Percentiles rank a stretch among this genome's conserved stretches.
phyloP scores from a whole-genome alignment of 2,113 vertebrate species.

The Pimephales promelas region DNA sequence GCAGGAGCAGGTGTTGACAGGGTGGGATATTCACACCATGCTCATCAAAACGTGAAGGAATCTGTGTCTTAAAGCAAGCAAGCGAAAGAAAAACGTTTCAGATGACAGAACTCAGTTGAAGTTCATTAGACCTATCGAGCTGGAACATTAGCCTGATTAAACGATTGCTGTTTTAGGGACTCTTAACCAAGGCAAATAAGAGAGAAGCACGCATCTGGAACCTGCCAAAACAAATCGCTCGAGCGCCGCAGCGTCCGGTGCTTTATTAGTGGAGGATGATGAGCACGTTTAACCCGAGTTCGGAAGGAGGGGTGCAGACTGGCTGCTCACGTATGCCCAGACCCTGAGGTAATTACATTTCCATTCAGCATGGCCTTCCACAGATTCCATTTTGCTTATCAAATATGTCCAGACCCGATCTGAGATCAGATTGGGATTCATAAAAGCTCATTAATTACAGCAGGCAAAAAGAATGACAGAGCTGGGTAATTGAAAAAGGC shows the following conservation, averaged over 20 bases:
- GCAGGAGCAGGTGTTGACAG: not conserved
- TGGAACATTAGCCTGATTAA: conserved; percentile 70
- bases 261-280: conserved; percentile 68
- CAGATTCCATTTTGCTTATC: conserved; percentile 72
- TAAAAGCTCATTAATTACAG: conserved; percentile 77
- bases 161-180: conserved; percentile 65
- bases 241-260: conserved; percentile 60
- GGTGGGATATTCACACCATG: not conserved
- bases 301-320: conserved; percentile 20
- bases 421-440: conserved; percentile 71
- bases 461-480: conserved; percentile 62
- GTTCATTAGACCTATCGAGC: conserved; percentile 63
- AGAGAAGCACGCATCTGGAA: conserved; percentile 60
- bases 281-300: conserved; percentile 65
- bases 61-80: not conserved
- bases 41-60: conserved; percentile 20
- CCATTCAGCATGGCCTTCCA: conserved; percentile 66
- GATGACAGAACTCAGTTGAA: conserved; percentile 16
- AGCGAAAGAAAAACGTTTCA: conserved; percentile 20
- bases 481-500: conserved; percentile 51
- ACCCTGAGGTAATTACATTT: conserved; percentile 74
- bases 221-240: conserved; percentile 69
- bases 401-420: conserved; percentile 71
- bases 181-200: conserved; percentile 63
- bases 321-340: conserved; percentile 53